Conservation (phyloP, 2,113 vertebrate genomes). For the Thamnaconus septentrionalis region DNA sequence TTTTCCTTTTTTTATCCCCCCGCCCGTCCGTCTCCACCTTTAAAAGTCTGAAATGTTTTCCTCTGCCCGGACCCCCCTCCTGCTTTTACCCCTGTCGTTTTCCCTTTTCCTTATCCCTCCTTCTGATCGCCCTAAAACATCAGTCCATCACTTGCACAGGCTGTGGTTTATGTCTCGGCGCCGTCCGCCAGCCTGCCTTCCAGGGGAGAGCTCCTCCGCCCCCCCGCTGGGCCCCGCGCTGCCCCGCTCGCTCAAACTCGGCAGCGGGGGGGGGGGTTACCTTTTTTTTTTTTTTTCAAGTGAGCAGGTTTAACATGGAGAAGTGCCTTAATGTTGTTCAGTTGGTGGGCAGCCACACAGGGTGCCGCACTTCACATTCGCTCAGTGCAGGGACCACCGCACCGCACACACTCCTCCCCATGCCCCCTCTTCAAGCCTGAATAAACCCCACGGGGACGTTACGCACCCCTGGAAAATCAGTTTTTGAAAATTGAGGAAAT, state of each 20-base stretch:
- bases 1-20: too few species aligned
- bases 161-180: slow-evolving; percentile 64
- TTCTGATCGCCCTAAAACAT: slow-evolving; percentile 74
- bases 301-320: slow-evolving; percentile 66
- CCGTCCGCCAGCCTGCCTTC: slow-evolving; percentile 67
- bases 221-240: slow-evolving; percentile 58
- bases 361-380: slow-evolving; percentile 55
- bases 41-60: slow-evolving; percentile 61
- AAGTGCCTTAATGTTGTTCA: slow-evolving; percentile 62
- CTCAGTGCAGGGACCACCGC: slow-evolving; percentile 40
- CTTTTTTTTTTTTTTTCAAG: slow-evolving; percentile 11
- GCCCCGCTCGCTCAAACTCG: slow-evolving; percentile 54
- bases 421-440: background rate
- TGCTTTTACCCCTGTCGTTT: slow-evolving; percentile 66
- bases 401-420: background rate
- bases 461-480: too few species aligned
- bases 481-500: background rate
- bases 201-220: slow-evolving; percentile 61
- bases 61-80: slow-evolving; percentile 45
- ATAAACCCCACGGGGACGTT: background rate
- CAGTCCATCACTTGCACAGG: slow-evolving; percentile 63
- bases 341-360: slow-evolving; percentile 63
- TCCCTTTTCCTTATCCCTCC: slow-evolving; percentile 58
- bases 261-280: too few species aligned
- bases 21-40: slow-evolving; percentile 26